Percentiles rank a stretch among this genome's conserved stretches.
Evolutionary conservation across 1,140 invertebrate genomes (phyloP).

Genomic region (Lepidurus apus): DNA sequence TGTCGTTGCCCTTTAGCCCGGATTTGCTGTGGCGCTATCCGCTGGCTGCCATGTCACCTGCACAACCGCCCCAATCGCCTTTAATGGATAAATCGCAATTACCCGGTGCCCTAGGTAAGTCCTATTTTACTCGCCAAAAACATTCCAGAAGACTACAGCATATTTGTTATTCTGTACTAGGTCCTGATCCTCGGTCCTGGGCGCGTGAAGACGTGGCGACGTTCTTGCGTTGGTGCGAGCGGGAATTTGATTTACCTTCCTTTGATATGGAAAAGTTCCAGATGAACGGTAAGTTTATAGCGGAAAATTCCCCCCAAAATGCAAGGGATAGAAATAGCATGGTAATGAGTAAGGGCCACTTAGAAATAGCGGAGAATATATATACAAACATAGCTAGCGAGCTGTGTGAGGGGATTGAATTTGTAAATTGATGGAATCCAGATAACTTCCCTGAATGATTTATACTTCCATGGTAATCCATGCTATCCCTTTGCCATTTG

Average conservation of each 20-base stretch:
- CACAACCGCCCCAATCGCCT: constrained; percentile 40
- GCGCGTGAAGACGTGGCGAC: constrained; percentile 79
- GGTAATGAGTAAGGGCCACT: background rate
- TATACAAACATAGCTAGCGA: background rate
- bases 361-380: background rate
- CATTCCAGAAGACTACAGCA: background rate
- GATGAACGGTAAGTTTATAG: constrained; percentile 74
- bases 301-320: background rate
- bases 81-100: constrained; percentile 73
- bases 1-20: constrained; percentile 63
- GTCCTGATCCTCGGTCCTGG: constrained; percentile 83
- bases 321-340: background rate
- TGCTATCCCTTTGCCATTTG: constrained; percentile 23
- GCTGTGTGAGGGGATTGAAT: background rate
- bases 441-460: background rate
- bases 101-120: constrained; percentile 61
- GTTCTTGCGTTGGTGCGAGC: constrained; percentile 85
- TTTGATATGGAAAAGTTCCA: constrained; percentile 92
- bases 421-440: background rate
- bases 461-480: background rate
- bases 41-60: constrained; percentile 34
- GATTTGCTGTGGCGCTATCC: constrained; percentile 78
- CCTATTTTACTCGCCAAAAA: constrained; percentile 13
- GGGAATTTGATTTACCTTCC: constrained; percentile 84
- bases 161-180: constrained; percentile 44